Conservation (phyloP, 2,888 invertebrate genomes). For the Rhyacophila evoluta region DNA sequence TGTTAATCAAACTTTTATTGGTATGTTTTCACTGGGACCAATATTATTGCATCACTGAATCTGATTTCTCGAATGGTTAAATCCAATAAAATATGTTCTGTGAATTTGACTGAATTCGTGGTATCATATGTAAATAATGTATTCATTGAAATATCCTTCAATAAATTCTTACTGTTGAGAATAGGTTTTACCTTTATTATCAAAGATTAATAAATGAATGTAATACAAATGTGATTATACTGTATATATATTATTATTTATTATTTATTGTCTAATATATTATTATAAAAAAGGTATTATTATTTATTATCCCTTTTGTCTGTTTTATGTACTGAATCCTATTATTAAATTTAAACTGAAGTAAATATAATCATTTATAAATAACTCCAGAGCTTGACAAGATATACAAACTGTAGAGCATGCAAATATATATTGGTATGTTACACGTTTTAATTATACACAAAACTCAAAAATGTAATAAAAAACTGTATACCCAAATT, state of each 20-base stretch:
- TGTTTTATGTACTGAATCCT: no score
- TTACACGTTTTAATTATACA: no score
- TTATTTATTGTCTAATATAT: not conserved
- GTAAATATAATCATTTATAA: no score
- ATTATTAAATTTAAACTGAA: no score
- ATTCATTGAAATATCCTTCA: not conserved
- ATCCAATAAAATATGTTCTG: slow-evolving; percentile 13
- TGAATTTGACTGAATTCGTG: slow-evolving; percentile 14
- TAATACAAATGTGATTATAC: not conserved
- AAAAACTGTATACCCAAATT: no score
- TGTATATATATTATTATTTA: slow-evolving; percentile 13
- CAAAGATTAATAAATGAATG: not conserved
- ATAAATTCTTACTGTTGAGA: not conserved
- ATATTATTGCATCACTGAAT: not conserved
- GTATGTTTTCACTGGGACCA: not conserved
- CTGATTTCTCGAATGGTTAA: slow-evolving; percentile 6
- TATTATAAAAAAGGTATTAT: no score
- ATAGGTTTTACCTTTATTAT: not conserved
- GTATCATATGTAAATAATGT: not conserved
- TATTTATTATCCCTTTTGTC: no score
- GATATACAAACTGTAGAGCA: no score
- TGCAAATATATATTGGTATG: no score
- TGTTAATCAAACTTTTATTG: not conserved
- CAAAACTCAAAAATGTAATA: no score
- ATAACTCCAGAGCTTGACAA: no score